These are phyloP conservation scores for Sphenodon punctatus DNA, from an alignment of 2,797 vertebrate species.

Conservation along the genomic window DNA sequence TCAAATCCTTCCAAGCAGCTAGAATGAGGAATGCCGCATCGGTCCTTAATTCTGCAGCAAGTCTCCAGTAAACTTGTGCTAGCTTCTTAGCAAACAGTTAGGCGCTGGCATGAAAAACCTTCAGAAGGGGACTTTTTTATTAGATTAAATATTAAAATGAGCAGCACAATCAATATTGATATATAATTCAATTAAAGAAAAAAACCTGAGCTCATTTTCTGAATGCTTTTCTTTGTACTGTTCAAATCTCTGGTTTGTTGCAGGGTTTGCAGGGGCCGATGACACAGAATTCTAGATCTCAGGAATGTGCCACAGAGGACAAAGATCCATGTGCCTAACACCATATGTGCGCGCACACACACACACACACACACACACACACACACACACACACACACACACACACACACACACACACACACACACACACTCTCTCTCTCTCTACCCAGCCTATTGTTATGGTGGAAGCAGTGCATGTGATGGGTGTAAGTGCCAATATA, in stretches of 20 bases:
- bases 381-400: too few relatives aligned
- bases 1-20: not conserved
- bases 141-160: constrained; percentile 60
- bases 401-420: too few relatives aligned
- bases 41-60: not conserved
- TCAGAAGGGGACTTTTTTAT: not conserved
- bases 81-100: constrained; percentile 36
- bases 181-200: constrained; percentile 60
- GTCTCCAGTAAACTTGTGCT: not conserved
- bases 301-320: not conserved
- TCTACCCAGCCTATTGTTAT: too few relatives aligned
- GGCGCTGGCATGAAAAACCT: constrained; percentile 17
- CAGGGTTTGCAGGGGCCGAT: not conserved
- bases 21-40: too few relatives aligned
- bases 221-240: not conserved
- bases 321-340: not conserved
- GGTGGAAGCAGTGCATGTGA: rapidly evolving
- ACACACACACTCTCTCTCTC: too few relatives aligned
- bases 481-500: rapidly evolving
- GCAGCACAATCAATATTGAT: constrained; percentile 61
- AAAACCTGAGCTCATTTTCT: constrained; percentile 34
- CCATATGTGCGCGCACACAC: too few relatives aligned
- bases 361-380: too few relatives aligned
- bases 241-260: constrained; percentile 2
- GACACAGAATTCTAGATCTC: rapidly evolving